These are phyloP conservation scores for Pasiphila rectangulata DNA, from an alignment of 2,888 invertebrate species.

Conservation along the genomic window DNA sequence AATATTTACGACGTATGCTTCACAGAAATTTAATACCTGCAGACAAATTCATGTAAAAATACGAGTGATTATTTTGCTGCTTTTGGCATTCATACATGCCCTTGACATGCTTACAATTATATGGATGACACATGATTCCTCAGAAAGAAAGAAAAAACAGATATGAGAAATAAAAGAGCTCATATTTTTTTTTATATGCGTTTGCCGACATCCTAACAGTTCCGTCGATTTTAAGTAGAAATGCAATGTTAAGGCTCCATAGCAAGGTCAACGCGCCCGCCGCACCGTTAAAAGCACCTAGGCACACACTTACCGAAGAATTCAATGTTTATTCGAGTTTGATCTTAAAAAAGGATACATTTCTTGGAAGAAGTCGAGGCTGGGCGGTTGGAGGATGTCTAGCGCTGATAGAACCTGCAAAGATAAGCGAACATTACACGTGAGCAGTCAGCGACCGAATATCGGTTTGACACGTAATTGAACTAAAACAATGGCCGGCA, in stretches of 20 bases:
- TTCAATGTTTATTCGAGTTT: slow-evolving; percentile 34
- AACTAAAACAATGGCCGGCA: slow-evolving; percentile 37
- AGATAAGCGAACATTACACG: slow-evolving; percentile 38
- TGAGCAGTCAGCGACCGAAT: slow-evolving; percentile 17
- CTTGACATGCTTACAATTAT: slow-evolving; percentile 30
- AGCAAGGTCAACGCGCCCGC: slow-evolving; percentile 49
- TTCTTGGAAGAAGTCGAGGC: slow-evolving; percentile 99
- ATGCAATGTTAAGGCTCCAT: slow-evolving; percentile 44
- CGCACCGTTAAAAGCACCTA: slow-evolving; percentile 47
- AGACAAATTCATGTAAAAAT: slow-evolving; percentile 10
- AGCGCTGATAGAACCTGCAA: slow-evolving; percentile 97
- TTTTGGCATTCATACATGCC: slow-evolving; percentile 15
- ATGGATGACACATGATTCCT: slow-evolving; percentile 5
- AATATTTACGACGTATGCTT: slow-evolving; percentile 9
- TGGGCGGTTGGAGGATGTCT: slow-evolving; percentile 99
- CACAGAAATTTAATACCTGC: slow-evolving; percentile 14
- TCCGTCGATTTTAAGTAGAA: slow-evolving; percentile 43
- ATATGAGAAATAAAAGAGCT: slow-evolving; percentile 39
- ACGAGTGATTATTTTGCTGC: slow-evolving; percentile 18
- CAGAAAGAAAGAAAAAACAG: not conserved
- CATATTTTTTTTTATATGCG: slow-evolving; percentile 29
- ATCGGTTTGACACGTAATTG: slow-evolving; percentile 38
- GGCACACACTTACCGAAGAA: slow-evolving; percentile 39
- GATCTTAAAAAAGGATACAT: slow-evolving; percentile 91
- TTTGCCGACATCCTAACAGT: slow-evolving; percentile 38